These are phyloP conservation scores for Mythimna lalbum DNA, from an alignment of 2,888 invertebrate genomes.

Conservation along the genomic window DNA sequence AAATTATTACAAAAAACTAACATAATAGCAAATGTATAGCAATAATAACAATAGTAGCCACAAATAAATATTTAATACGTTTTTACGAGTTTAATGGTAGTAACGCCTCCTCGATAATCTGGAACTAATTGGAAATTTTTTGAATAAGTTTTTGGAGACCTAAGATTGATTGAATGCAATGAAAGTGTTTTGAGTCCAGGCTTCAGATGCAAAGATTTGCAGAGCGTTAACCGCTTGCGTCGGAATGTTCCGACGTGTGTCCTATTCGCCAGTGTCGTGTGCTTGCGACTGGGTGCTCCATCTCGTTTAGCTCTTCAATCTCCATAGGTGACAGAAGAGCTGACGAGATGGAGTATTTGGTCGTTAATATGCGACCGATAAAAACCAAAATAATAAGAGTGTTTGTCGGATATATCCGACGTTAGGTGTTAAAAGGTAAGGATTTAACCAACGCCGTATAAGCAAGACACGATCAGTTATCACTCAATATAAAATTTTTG, in stretches of 20 bases:
- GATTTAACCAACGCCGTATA: background rate
- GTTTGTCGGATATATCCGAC: too few species aligned
- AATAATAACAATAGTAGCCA: slow-evolving; percentile 66
- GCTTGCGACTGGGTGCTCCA: too few species aligned
- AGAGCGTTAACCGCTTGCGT: too few species aligned
- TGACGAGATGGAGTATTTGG: too few species aligned
- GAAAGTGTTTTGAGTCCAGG: too few species aligned
- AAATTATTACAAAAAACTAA: slow-evolving; percentile 41
- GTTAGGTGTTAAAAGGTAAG: too few species aligned
- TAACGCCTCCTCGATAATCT: slow-evolving; percentile 86
- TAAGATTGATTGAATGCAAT: slow-evolving; percentile 9
- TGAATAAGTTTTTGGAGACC: slow-evolving; percentile 51
- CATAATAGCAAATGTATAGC: slow-evolving; percentile 70
- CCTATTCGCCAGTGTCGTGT: too few species aligned
- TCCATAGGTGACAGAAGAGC: too few species aligned
- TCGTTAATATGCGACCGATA: too few species aligned
- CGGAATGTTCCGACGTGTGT: too few species aligned
- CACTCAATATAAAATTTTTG: background rate
- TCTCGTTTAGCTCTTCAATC: too few species aligned
- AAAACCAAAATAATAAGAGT: too few species aligned
- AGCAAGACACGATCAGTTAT: background rate
- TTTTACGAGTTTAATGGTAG: slow-evolving; percentile 84
- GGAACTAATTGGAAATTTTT: slow-evolving; percentile 75
- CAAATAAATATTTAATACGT: slow-evolving; percentile 68
- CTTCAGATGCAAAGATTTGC: background rate